Evolutionary conservation across 37 sponge, comb jelly and placozoan genomes (phyloP), one percentile per base, ranked within the genome.

Genomic region (Ephydatia muelleri): DNA sequence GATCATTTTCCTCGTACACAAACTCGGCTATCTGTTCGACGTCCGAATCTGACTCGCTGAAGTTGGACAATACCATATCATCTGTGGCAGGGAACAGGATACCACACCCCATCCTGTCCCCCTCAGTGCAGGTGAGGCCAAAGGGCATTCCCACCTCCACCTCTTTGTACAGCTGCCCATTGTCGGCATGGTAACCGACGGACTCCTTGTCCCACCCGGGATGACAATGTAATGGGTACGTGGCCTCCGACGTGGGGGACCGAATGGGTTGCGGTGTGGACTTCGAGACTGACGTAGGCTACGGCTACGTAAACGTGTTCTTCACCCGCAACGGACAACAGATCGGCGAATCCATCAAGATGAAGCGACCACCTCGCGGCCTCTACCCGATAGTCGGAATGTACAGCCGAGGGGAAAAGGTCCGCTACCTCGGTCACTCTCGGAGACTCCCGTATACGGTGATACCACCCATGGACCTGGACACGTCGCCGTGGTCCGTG

Each of bases 21-120:
- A n/a, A n/a, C n/a, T n/a, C n/a, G n/a, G n/a, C n/a, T n/a, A n/a
- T n/a, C n/a, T n/a, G n/a, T n/a, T n/a, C n/a, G n/a, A n/a, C n/a
- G n/a, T n/a, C n/a, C n/a, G n/a, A n/a, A n/a, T n/a, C n/a, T n/a
- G n/a, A n/a, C n/a, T n/a, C n/a, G n/a, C n/a, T n/a, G n/a, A n/a
- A n/a, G n/a, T n/a, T n/a, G n/a, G n/a, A n/a, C n/a, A n/a, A n/a
- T n/a, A n/a, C n/a, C n/a, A n/a, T n/a, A n/a, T n/a, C n/a, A n/a
- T 76, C 76, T 1, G 21, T 14, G 13, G 12, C 75, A 29, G 75
- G 67, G 80, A 89, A 93, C 21, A 31, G 39, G 16, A 93, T 76
- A 3, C 93, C 93, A 93, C 93, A 93, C 11, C 93, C 93, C 89
- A 93, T 93, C 3, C 36, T 67, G 73, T 93, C 93, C 0, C 93